Base-by-base conservation (phyloP, 2,888 invertebrate genomes). In the Tribolium freemani region DNA sequence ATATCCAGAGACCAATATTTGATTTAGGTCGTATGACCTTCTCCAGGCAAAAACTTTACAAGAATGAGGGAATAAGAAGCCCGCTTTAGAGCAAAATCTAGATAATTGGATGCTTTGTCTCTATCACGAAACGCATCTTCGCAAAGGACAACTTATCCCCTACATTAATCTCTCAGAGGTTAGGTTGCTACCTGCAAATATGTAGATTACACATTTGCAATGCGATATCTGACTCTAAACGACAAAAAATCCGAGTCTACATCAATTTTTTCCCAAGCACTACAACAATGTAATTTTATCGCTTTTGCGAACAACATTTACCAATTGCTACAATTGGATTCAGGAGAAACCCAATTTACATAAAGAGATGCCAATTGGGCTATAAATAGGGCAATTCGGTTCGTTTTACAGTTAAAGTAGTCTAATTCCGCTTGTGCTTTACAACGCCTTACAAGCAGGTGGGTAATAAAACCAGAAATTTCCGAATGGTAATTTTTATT, bases 21-120 rank as follows among this genome's bases (percentile, higher is more conserved):
- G 48, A 48, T 48, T 48, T 16, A 2, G 16, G 10, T 48, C 46
- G 13, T 46, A 46, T 2, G 13, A 9, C 46, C 13, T 46, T n/a
- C 16, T 16, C 8, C 2, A 48, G 11, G 5, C 5, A 48, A 48
- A 13, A 13, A 13, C 48, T 48, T 48, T 48, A 48, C 38, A 38
- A 38, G 38, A 38, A 31, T 31, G 31, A 31, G 2, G 31, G 5
- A 31, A 38, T 38, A 38, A 38, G 38, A 38, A 5, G 38, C 38
- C 38, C 8, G 38, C 6, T 38, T 38, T 38, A 8, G 1, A 38
- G 38, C n/a, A 38, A 38, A 60, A 60, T 30, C 48, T 20, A 30
- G 60, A 48, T 60, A 60, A 60, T 60, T 60, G 60, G 60, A 60
- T 45, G 60, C 48, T 60, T 60, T 60, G 54, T 48, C 60, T 60